phyloP scores from a whole-genome alignment of 1,140 invertebrate genomes.

The Drosophila ogumai region DNA sequence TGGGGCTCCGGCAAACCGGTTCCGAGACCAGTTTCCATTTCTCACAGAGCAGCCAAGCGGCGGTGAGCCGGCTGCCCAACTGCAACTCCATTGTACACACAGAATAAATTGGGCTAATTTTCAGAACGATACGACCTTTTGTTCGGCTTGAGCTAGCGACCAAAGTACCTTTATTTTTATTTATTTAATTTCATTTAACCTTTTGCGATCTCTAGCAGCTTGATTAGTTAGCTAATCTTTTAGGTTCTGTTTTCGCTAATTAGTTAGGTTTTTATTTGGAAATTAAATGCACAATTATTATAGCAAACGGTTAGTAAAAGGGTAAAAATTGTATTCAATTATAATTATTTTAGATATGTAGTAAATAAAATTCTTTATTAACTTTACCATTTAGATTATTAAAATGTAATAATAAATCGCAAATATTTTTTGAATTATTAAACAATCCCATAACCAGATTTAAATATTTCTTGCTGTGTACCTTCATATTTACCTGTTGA shows the following conservation, averaged over 20 bases:
- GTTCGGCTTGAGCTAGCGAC: neutral
- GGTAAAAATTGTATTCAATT: too few species aligned
- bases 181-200: neutral
- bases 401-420: too few species aligned
- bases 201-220: neutral
- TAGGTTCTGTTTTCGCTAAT: too few species aligned
- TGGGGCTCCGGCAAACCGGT: slow-evolving; percentile 57
- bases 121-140: neutral
- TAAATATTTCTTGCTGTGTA: neutral
- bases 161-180: too few species aligned
- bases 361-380: too few species aligned
- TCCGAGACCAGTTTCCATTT: slow-evolving; percentile 74
- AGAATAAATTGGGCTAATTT: slow-evolving; percentile 4
- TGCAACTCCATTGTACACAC: slow-evolving; percentile 39
- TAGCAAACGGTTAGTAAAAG: too few species aligned
- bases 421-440: neutral
- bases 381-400: too few species aligned
- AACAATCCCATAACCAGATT: neutral
- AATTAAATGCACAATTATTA: neutral
- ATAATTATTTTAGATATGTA: too few species aligned
- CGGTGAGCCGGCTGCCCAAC: slow-evolving; percentile 39
- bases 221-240: neutral
- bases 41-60: slow-evolving; percentile 57
- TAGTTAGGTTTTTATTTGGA: neutral
- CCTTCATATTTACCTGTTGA: neutral